Conservation (phyloP, 1,140 invertebrate genomes). For the Pseudomyrmex sp. region DNA sequence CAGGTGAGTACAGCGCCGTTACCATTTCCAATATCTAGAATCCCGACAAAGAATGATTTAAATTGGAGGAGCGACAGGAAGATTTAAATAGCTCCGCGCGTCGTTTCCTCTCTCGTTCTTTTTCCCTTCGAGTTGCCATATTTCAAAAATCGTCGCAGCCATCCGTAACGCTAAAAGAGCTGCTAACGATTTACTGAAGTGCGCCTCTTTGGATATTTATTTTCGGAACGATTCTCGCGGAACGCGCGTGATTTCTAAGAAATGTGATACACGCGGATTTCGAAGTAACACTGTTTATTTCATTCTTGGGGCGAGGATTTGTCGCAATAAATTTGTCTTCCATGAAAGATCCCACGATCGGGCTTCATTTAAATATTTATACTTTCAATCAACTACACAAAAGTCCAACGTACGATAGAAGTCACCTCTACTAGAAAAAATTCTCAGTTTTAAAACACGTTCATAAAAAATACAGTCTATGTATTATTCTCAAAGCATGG, state of each 20-base stretch:
- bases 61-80: slow-evolving; percentile 38
- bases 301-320: too few relatives aligned
- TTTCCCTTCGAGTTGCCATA: neutral
- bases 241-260: neutral
- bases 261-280: neutral
- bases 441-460: neutral
- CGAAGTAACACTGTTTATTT: neutral
- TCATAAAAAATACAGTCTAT: neutral
- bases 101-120: neutral
- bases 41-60: slow-evolving; percentile 57
- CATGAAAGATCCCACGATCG: too few relatives aligned
- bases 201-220: neutral
- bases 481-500: neutral
- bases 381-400: too few relatives aligned
- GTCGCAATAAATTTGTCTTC: too few relatives aligned
- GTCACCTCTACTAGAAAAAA: neutral
- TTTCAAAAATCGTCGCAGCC: slow-evolving; percentile 19
- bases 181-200: neutral
- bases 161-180: slow-evolving; percentile 6
- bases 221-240: neutral
- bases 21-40: slow-evolving; percentile 38
- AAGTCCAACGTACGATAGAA: too few relatives aligned
- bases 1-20: slow-evolving; percentile 84
- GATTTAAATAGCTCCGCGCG: slow-evolving; percentile 27
- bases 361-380: too few relatives aligned